These are phyloP conservation scores for Papio anubis DNA, from an alignment of 2,113 vertebrate genomes.

Conservation along the genomic window DNA sequence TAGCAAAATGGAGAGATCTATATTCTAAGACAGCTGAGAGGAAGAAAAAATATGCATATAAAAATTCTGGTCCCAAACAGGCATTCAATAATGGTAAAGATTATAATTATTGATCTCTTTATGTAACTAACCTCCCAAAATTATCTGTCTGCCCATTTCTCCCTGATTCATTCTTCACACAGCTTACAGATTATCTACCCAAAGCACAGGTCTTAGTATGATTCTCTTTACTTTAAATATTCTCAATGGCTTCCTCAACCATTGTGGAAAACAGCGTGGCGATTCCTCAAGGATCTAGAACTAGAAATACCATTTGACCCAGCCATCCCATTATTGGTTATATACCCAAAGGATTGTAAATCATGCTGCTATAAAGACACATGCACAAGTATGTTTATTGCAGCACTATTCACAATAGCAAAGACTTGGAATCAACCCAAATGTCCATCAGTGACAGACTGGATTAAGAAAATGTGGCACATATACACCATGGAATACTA, in stretches of 20 bases:
- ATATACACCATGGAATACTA: too few relatives aligned
- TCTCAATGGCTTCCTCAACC: background rate
- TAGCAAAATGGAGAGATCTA: background rate
- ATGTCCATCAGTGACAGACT: too few relatives aligned
- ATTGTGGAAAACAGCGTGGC: too few relatives aligned
- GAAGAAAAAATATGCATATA: background rate
- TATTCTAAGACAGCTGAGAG: background rate
- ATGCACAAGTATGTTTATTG: too few relatives aligned
- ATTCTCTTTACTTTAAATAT: conserved; percentile 14
- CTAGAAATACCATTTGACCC: too few relatives aligned
- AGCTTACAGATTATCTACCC: background rate
- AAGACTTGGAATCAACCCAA: too few relatives aligned
- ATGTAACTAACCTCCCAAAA: background rate
- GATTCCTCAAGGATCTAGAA: too few relatives aligned
- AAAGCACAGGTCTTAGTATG: background rate
- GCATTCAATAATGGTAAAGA: background rate
- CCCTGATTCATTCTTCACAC: background rate
- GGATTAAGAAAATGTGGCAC: too few relatives aligned
- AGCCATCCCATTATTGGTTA: too few relatives aligned
- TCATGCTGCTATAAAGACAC: too few relatives aligned
- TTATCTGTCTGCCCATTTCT: background rate
- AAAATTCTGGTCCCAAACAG: background rate
- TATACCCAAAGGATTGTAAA: too few relatives aligned
- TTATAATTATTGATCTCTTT: background rate
- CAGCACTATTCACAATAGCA: too few relatives aligned